Conservation (phyloP, 2,113 vertebrate species). For the Passer montanus region DNA sequence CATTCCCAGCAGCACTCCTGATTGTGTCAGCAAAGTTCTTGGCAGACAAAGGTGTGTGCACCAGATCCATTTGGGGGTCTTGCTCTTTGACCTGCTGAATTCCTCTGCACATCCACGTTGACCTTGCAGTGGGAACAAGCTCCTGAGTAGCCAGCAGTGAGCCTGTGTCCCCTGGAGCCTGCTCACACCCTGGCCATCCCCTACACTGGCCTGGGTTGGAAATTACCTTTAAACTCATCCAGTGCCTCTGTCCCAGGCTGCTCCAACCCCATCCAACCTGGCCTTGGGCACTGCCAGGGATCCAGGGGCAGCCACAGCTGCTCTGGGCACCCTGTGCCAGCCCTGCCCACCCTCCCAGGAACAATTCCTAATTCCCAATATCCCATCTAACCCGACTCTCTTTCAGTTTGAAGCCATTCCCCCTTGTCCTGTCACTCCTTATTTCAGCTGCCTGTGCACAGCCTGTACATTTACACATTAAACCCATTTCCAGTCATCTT, state of each 20-base stretch:
- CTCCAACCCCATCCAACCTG: background rate
- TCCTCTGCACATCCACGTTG: rapidly evolving
- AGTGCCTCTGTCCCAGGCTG: background rate
- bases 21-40: background rate
- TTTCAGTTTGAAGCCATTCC: background rate
- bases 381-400: background rate
- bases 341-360: background rate
- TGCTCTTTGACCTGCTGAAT: background rate
- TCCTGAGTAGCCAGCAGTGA: background rate
- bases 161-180: background rate
- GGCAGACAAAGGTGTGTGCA: background rate
- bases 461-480: background rate
- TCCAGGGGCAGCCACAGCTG: background rate
- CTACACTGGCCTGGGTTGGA: background rate
- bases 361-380: rapidly evolving
- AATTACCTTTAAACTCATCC: background rate
- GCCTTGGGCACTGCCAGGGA: background rate
- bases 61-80: rapidly evolving
- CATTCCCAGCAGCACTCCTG: background rate
- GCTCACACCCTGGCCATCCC: background rate
- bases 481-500: background rate
- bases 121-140: background rate
- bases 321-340: background rate
- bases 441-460: background rate
- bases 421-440: background rate